phyloP scores from a whole-genome alignment of 2,797 vertebrate species.

The Pangasius macronema region DNA sequence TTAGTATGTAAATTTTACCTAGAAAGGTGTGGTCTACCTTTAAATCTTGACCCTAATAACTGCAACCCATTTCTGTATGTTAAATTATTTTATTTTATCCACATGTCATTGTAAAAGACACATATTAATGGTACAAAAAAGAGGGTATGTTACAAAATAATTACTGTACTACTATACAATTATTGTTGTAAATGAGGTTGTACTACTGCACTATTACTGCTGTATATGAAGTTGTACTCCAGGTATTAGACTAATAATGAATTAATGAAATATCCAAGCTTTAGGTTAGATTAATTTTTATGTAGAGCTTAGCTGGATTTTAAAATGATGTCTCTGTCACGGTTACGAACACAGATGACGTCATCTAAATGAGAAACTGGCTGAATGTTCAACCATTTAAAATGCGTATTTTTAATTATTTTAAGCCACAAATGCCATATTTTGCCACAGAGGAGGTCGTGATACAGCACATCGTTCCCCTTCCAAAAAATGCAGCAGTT shows the following conservation, averaged over 20 bases:
- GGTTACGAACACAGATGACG: background rate
- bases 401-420: background rate
- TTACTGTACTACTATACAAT: background rate
- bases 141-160: background rate
- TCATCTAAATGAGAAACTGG: background rate
- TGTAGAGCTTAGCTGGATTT: background rate
- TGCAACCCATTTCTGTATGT: background rate
- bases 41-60: background rate
- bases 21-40: background rate
- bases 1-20: background rate
- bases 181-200: too few species aligned
- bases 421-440: background rate
- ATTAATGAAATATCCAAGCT: too few species aligned
- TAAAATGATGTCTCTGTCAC: background rate
- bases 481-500: too few species aligned
- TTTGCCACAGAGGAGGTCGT: background rate
- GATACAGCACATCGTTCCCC: background rate
- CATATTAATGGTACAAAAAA: background rate
- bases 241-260: background rate
- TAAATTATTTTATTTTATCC: background rate
- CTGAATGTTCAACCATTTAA: background rate
- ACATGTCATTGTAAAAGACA: background rate
- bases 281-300: background rate
- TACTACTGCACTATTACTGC: too few species aligned
- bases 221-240: too few species aligned